Evolutionary conservation across 1,140 invertebrate species (phyloP).

Genomic region (Nomia melanderi): DNA sequence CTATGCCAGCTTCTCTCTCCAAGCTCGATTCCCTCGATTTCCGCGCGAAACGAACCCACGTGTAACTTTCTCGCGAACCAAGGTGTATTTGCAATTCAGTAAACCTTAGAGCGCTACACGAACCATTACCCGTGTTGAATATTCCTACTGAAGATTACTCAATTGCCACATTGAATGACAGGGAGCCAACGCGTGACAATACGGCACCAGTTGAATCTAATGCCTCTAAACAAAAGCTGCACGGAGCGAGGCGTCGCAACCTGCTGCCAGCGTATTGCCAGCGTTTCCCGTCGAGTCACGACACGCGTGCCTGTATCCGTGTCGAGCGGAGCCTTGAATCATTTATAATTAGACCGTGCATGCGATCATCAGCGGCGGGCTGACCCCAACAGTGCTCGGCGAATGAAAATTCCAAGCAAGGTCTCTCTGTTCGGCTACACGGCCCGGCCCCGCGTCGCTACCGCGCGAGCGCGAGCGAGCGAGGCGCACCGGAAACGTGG

Average conservation of each 20-base stretch:
- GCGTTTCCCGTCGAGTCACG: constrained; percentile 6
- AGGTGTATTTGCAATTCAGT: too few relatives aligned
- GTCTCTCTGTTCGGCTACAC: constrained; percentile 11
- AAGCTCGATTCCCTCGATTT: too few relatives aligned
- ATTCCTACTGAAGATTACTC: too few relatives aligned
- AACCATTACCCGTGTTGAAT: too few relatives aligned
- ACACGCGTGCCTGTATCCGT: constrained; percentile 12
- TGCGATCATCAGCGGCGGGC: constrained; percentile 5
- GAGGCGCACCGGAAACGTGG: not conserved
- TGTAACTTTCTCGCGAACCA: too few relatives aligned
- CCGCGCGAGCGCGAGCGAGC: constrained; percentile 5
- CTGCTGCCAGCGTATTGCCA: not conserved
- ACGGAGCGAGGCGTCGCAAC: not conserved
- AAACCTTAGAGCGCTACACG: too few relatives aligned
- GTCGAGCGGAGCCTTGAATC: constrained; percentile 21
- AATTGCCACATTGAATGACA: too few relatives aligned
- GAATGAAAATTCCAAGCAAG: constrained; percentile 53
- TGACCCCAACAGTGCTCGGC: not conserved
- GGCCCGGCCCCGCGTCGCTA: constrained; percentile 1
- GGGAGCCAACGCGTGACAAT: too few relatives aligned
- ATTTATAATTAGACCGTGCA: constrained; percentile 43
- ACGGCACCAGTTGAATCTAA: too few relatives aligned
- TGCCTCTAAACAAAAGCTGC: too few relatives aligned
- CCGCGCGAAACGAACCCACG: too few relatives aligned
- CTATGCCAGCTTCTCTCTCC: too few relatives aligned